Evolutionary conservation across 2,888 invertebrate species (phyloP), one percentile per base, ranked within the genome.

Genomic region (Pachymerium ferrugineum): DNA sequence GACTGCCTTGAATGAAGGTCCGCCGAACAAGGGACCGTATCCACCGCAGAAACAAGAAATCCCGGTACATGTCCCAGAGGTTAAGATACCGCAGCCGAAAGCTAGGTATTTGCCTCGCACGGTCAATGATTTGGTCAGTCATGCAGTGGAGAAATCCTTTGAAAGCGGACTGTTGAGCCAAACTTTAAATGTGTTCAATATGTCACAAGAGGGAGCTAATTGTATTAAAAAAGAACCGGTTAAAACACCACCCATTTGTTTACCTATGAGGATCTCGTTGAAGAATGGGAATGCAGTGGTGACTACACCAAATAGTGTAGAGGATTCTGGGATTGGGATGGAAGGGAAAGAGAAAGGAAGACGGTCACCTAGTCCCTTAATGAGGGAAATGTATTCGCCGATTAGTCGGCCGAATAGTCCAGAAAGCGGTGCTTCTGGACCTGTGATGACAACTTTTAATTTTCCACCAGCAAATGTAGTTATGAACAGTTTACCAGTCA

Each of bases 51-150:
- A 28, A 19, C 30, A 33, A 31, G 33, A 72, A 12, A 3, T 16
- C 5, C 5, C 10, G 42, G 31, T 16, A 16, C 8, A 8, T 10
- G 31, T 31, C 16, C 25, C 25, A 1, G 47, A 72, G 22, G 72
- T 12, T 6, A 72, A 42, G 14, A 22, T 25, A 14, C 5, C 22
- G 22, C 54, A 54, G 10, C 54, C 35, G 19, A 30, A 54, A 30
- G 16, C 22, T 28, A 25, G 30, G 47, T 25, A 25, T n/a, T 19
- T 38, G 14, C 62, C 54, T 1, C 28, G 22, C 29, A 94, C 93
- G 71, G 93, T 94, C 79, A 93, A 93, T 12, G 94, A 94, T 84
- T 86, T 94, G 78, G 91, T 94, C 78, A 92, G 90, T 22, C 91
- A 91, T 10, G 94, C 94, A 86, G 93, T 94, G 79, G 93, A 94